Evolutionary conservation across 2,113 vertebrate genomes (phyloP), one percentile per base, ranked within the genome.

Genomic region (Speoplatyrhinus poulsoni): DNA sequence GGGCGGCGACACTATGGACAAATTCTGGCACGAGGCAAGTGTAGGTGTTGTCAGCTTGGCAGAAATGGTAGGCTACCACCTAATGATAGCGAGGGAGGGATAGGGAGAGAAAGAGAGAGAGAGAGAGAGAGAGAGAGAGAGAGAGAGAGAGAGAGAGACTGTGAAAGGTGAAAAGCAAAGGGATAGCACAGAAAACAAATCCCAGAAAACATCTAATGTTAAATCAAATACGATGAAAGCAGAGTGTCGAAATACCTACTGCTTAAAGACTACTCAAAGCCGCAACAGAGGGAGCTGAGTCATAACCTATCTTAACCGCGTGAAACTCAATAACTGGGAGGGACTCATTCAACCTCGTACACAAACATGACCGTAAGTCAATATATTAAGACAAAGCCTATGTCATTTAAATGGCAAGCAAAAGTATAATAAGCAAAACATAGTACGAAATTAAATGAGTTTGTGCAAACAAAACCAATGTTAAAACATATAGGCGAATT

Each of bases 51-150:
- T 99, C 98, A 0, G 98, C 97, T 85, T 99, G 98, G 79, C 98
- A 99, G 86, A 98, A 99, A 80, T 99, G 98, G 74, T 98, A 99
- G 3, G 97, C 96, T 46, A 98, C 95, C 0, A 99, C 98, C 98
- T 99, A 80, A 1, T 12, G 16, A 70, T 46, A 58, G 54, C 71
- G n/a, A 76, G 5, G 58, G 4, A 15, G 5, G 46, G 36, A 12
- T 57, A 47, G 52, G 46, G 15, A 26, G 47, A 46, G 49, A 50
- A 15, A 54, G 58, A 4, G 41, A 26, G 16, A 12, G 60, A n/a
- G 32, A 8, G n/a, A 76, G 5, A 58, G 47, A 52, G 49, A 15
- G 17, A 16, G 11, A 52, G 55, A 46, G 6, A 19, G 32, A 58
- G 50, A 12, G 16, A 41, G 17, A 55, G 60, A 5, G n/a, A 52